phyloP scores from a whole-genome alignment of 2,888 invertebrate genomes.

The Megamerina dolium region DNA sequence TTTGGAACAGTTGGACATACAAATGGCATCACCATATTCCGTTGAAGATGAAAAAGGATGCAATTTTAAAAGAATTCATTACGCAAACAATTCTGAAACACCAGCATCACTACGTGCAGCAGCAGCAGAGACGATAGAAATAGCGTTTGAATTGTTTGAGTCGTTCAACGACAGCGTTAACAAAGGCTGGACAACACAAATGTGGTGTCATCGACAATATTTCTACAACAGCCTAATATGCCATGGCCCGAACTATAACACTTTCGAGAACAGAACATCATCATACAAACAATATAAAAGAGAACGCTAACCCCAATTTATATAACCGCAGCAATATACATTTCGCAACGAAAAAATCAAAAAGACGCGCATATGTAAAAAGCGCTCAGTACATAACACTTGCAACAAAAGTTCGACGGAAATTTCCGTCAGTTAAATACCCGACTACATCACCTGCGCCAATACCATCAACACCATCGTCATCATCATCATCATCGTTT shows the following conservation, averaged over 20 bases:
- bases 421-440: constrained; percentile 6
- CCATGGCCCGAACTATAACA: constrained; percentile 40
- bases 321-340: constrained; percentile 1
- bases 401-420: constrained; percentile 37
- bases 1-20: no score
- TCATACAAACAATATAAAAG: constrained; percentile 5
- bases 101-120: no score
- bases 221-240: constrained; percentile 29
- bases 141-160: no score
- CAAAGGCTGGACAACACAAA: constrained; percentile 1
- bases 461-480: constrained; percentile 10
- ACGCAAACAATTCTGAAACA: no score
- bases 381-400: constrained; percentile 36
- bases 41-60: no score
- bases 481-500: constrained; percentile 7
- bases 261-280: constrained; percentile 19
- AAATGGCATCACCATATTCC: no score
- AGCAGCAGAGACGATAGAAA: no score
- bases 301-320: not conserved
- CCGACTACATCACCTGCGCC: constrained; percentile 7
- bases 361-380: constrained; percentile 20
- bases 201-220: not conserved
- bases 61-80: no score
- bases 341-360: constrained; percentile 1
- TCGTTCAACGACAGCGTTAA: no score